A percentile compares a stretch with the other conserved stretches of the same genome.
These are phyloP conservation scores for Sinella curviseta DNA, from an alignment of 1,140 invertebrate genomes.

Conservation along the genomic window DNA sequence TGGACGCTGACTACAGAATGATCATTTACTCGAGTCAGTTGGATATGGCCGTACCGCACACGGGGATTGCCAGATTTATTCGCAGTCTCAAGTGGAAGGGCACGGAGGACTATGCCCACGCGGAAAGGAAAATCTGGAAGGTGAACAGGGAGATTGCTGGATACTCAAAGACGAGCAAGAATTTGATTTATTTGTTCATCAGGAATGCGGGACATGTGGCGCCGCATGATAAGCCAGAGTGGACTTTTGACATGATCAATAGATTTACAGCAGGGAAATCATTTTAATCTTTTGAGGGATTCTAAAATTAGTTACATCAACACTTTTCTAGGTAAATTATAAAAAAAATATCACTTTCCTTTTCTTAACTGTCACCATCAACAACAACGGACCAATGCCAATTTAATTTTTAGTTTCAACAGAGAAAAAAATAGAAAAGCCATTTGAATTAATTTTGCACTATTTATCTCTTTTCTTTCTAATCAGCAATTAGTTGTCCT, in stretches of 20 bases:
- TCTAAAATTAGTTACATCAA: background rate
- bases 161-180: slow-evolving; percentile 56
- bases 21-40: slow-evolving; percentile 47
- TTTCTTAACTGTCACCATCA: background rate
- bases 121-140: slow-evolving; percentile 41
- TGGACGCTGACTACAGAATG: slow-evolving; percentile 52
- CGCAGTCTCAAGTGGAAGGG: slow-evolving; percentile 55
- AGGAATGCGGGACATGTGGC: slow-evolving; percentile 60
- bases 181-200: slow-evolving; percentile 59
- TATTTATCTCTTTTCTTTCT: no score
- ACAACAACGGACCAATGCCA: background rate
- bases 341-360: no score
- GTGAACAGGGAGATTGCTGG: slow-evolving; percentile 56
- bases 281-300: slow-evolving; percentile 9
- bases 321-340: background rate
- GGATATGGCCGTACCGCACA: slow-evolving; percentile 57
- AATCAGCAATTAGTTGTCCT: no score
- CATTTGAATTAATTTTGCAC: no score
- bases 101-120: slow-evolving; percentile 31
- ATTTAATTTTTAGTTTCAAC: background rate
- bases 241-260: slow-evolving; percentile 59
- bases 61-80: slow-evolving; percentile 58
- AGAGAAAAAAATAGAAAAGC: no score
- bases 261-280: slow-evolving; percentile 55
- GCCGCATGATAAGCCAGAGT: slow-evolving; percentile 59